Conservation (phyloP, 1,140 invertebrate genomes). For the Chlorops oryzae region DNA sequence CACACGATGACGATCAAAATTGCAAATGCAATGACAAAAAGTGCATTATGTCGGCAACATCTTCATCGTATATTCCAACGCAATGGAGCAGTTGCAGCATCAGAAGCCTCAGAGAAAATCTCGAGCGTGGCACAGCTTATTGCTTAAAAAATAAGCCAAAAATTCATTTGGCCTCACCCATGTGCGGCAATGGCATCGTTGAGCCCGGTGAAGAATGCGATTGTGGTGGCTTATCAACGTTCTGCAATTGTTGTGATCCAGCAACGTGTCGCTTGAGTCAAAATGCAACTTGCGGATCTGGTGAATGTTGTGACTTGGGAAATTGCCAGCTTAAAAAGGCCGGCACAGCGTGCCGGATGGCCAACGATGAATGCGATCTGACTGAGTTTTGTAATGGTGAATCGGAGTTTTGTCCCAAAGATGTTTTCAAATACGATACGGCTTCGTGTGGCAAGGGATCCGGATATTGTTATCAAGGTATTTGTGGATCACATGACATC, state of each 20-base stretch:
- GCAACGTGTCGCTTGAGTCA: slow-evolving; percentile 74
- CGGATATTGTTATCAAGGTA: slow-evolving; percentile 88
- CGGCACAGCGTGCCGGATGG: slow-evolving; percentile 68
- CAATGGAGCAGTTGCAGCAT: slow-evolving; percentile 88
- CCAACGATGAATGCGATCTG: slow-evolving; percentile 86
- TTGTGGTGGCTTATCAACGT: slow-evolving; percentile 74
- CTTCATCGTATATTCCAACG: slow-evolving; percentile 71
- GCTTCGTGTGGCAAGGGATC: slow-evolving; percentile 68
- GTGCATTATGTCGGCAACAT: slow-evolving; percentile 95
- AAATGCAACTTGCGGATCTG: slow-evolving; percentile 90
- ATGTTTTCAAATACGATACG: slow-evolving; percentile 89
- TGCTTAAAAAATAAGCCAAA: slow-evolving; percentile 75
- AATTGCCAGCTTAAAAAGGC: slow-evolving; percentile 39
- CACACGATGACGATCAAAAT: slow-evolving; percentile 82
- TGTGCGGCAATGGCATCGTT: slow-evolving; percentile 96
- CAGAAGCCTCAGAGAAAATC: slow-evolving; percentile 80
- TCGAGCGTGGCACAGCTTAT: slow-evolving; percentile 96
- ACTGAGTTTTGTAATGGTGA: slow-evolving; percentile 93
- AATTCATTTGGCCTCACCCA: slow-evolving; percentile 74
- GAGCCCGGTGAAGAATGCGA: slow-evolving; percentile 94
- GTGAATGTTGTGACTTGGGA: slow-evolving; percentile 83
- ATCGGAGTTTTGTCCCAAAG: slow-evolving; percentile 85
- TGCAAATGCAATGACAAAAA: slow-evolving; percentile 80
- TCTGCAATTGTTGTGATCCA: slow-evolving; percentile 85
- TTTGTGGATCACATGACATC: slow-evolving; percentile 82